Conservation (phyloP, 2,797 vertebrate species). For the Cossypha heuglini region DNA sequence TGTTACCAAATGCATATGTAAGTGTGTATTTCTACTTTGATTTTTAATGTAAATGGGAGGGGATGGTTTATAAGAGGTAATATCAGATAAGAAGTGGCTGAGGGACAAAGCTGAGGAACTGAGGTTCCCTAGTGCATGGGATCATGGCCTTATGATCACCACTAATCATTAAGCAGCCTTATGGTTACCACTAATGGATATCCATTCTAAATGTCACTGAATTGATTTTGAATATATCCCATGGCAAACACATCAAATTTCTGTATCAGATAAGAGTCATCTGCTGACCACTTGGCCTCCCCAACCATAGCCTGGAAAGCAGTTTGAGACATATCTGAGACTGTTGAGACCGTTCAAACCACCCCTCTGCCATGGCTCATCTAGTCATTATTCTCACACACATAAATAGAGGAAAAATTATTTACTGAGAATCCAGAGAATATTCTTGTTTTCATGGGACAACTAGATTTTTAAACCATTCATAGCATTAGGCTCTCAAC, state of each 20-base stretch:
- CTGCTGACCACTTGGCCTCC: background rate
- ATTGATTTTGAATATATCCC: background rate
- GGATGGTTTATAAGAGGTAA: background rate
- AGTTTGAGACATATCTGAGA: background rate
- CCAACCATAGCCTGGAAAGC: background rate
- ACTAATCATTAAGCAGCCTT: background rate
- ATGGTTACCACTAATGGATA: background rate
- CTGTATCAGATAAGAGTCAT: background rate
- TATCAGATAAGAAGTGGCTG: background rate
- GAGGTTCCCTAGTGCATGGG: background rate
- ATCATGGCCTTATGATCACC: accelerated
- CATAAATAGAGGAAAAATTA: background rate
- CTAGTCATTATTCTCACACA: background rate
- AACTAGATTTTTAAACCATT: constrained; percentile 18
- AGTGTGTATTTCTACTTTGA: background rate
- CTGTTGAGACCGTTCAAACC: background rate
- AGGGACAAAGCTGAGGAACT: background rate
- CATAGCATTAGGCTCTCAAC: background rate
- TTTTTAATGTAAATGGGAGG: background rate
- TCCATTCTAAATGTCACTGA: background rate
- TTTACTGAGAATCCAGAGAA: background rate
- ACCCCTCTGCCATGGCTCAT: background rate
- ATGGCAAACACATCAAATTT: background rate
- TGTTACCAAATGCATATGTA: background rate
- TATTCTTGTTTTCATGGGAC: background rate